A percentile compares a stretch with the other conserved stretches of the same genome.
These are phyloP conservation scores for Phymanthus crucifer DNA, from an alignment of 92 coral and sea anemone species.

Conservation along the genomic window DNA sequence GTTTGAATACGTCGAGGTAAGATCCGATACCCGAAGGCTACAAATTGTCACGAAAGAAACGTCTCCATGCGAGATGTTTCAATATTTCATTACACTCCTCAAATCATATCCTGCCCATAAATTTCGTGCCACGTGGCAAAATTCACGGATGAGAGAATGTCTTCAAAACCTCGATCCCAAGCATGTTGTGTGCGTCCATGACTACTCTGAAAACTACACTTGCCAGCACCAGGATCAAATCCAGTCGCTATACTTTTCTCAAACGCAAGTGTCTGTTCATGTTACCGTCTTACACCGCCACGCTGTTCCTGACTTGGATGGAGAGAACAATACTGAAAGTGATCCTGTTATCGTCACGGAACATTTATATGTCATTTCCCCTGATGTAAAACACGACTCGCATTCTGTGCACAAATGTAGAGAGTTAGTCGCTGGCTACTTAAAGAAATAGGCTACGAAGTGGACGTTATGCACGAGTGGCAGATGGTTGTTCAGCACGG, in stretches of 20 bases:
- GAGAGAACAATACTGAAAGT: too few relatives aligned
- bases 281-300: not conserved
- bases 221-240: slow-evolving; percentile 44
- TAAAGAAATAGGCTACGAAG: slow-evolving; percentile 17
- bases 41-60: too few relatives aligned
- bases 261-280: slow-evolving; percentile 39
- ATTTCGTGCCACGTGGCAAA: too few relatives aligned
- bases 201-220: slow-evolving; percentile 39
- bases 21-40: too few relatives aligned
- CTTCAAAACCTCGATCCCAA: too few relatives aligned
- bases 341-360: slow-evolving; percentile 29
- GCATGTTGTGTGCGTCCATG: too few relatives aligned
- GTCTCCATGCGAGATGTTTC: too few relatives aligned
- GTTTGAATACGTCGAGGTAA: too few relatives aligned
- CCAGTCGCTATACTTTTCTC: slow-evolving; percentile 33
- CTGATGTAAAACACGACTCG: slow-evolving; percentile 32
- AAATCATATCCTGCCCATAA: too few relatives aligned
- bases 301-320: not conserved
- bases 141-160: too few relatives aligned
- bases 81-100: too few relatives aligned
- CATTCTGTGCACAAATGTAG: slow-evolving; percentile 38
- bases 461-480: slow-evolving; percentile 46
- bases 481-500: slow-evolving; percentile 62
- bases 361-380: slow-evolving; percentile 40
- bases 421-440: slow-evolving; percentile 31